Evolutionary conservation across 2,113 vertebrate species (phyloP), one percentile per base, ranked within the genome.

Genomic region (Oryzias melastigma): DNA sequence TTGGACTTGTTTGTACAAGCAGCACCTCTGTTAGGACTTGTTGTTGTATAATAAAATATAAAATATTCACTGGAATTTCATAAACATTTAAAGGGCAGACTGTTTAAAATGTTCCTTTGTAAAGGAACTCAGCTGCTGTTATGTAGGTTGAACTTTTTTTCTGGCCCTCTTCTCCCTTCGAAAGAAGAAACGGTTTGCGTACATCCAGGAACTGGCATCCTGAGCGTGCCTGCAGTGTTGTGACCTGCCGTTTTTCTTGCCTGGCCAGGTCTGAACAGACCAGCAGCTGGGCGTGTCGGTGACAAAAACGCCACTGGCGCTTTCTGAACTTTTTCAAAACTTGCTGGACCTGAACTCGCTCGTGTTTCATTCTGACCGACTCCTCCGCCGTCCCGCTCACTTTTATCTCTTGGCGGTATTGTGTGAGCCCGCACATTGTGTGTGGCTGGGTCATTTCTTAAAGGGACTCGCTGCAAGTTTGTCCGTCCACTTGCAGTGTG

Each of bases 231-330:
- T 80, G 75, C 69, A 56, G 73, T 69, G 73, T 58, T 74, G 54
- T 83, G 77, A 78, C 77, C 78, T 80, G 82, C 74, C 64, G 80
- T 81, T 81, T 86, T 83, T 87, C 83, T 84, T 85, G 82, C 85
- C 86, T 82, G 85, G 73, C 86, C 86, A 85, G 88, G 74, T 86
- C 74, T 69, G 45, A 82, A 72, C 75, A 47, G 62, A 68, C 69
- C 78, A 71, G n/a, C 29, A 22, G 68, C 52, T 58, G 79, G 79
- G 88, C 51, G 81, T 86, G 75, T 73, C 71, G 0, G 19, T 55
- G 14, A 61, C 52, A 68, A 73, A 22, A 81, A 61, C 4, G 62
- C 73, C 70, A 73, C 60, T 13, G 71, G 75, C 77, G 62, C 67
- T 62, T 60, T 62, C 55, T 65, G 62, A 69, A 60, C 65, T 77